Conservation (phyloP, 64 coral and sea anemone species). For the Orbicella faveolata region DNA sequence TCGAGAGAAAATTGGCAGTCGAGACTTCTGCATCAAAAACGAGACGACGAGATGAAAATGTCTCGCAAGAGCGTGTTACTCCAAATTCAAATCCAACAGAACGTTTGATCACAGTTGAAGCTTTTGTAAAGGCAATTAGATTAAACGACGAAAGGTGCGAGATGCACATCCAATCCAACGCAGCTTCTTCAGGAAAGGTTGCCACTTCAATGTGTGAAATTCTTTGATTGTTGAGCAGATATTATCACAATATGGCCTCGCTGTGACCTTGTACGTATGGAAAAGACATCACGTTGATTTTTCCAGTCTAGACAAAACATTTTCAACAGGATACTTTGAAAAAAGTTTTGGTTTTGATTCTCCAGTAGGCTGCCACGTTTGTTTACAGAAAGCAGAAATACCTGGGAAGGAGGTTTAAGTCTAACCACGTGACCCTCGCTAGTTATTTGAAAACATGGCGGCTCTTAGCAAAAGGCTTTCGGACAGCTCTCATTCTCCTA, state of each 20-base stretch:
- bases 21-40: background rate
- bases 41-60: background rate
- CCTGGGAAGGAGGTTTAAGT: background rate
- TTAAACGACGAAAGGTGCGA: background rate
- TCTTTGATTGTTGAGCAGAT: no score
- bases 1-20: background rate
- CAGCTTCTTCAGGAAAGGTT: background rate
- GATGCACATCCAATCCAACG: background rate
- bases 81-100: constrained; percentile 5
- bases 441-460: background rate
- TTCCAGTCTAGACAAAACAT: no score
- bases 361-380: no score
- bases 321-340: no score
- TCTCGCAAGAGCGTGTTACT: background rate
- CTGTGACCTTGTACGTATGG: no score
- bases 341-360: no score
- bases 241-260: no score
- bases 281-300: no score
- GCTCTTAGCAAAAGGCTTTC: background rate
- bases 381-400: no score
- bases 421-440: background rate
- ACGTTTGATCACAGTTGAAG: background rate
- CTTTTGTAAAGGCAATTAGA: background rate
- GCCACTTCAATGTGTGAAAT: no score
- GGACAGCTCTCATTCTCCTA: background rate